Evolutionary conservation across 2,113 vertebrate genomes (phyloP).

Genomic region (Siphamia tubifer): DNA sequence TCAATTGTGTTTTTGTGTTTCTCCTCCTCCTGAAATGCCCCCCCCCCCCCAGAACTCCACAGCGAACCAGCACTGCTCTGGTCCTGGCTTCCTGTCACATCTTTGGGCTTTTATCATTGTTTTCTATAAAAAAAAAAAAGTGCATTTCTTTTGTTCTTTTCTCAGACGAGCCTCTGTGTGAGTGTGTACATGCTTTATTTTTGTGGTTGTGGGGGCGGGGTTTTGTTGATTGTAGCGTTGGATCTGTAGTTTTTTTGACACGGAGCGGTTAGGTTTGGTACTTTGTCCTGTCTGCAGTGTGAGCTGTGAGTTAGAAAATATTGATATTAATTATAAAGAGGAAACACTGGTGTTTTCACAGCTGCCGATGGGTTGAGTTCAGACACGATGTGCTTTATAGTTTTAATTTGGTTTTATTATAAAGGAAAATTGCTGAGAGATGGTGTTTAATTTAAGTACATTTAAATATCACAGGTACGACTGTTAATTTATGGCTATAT

Average conservation of each 20-base stretch:
- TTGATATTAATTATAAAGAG: conserved; percentile 4
- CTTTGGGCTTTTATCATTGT: neutral
- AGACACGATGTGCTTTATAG: neutral
- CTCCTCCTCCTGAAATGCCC: conserved; percentile 18
- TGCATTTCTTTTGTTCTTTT: conserved; percentile 20
- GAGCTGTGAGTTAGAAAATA: conserved; percentile 31
- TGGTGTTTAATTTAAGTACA: no score
- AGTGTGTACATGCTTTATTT: neutral
- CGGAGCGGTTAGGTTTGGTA: conserved; percentile 18
- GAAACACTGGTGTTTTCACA: conserved; percentile 15
- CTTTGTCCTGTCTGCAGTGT: conserved; percentile 28
- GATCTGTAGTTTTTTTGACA: conserved; percentile 33
- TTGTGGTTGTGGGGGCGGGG: neutral
- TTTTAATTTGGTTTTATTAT: neutral
- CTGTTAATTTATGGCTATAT: no score
- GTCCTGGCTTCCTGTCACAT: neutral
- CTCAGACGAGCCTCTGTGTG: conserved; percentile 10
- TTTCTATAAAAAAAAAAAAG: conserved; percentile 39
- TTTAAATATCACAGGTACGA: no score
- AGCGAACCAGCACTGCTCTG: conserved; percentile 2
- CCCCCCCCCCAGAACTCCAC: conserved; percentile 13
- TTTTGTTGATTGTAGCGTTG: conserved; percentile 42
- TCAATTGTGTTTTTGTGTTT: conserved; percentile 9
- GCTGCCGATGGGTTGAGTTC: conserved; percentile 14
- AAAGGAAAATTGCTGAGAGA: no score